A percentile compares a stretch with the other conserved stretches of the same genome.
These are phyloP conservation scores for Sardinella longiceps DNA, from an alignment of 2,797 vertebrate genomes.

Conservation along the genomic window DNA sequence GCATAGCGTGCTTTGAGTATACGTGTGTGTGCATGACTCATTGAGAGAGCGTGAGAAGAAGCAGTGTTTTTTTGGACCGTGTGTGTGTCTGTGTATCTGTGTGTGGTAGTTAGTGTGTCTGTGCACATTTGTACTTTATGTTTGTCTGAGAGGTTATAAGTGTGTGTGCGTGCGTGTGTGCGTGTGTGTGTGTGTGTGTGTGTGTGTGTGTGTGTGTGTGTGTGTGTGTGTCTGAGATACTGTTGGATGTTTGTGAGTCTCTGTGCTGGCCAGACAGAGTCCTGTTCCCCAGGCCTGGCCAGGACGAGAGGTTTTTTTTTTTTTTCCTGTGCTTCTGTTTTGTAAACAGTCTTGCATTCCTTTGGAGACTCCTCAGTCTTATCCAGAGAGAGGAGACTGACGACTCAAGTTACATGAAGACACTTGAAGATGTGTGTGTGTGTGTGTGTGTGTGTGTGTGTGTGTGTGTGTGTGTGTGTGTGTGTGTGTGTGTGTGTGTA, in stretches of 20 bases:
- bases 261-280: background rate
- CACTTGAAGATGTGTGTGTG: background rate
- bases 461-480: background rate
- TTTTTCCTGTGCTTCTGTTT: conserved; percentile 19
- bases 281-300: background rate
- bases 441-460: background rate
- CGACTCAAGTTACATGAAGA: background rate
- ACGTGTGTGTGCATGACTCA: conserved; percentile 30
- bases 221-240: background rate
- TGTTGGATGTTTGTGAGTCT: background rate
- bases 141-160: background rate
- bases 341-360: conserved; percentile 36
- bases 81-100: background rate
- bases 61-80: background rate
- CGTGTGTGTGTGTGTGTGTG: background rate
- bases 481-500: background rate
- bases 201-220: background rate
- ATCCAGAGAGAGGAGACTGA: conserved; percentile 19
- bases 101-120: no score
- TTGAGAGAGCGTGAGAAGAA: conserved; percentile 10
- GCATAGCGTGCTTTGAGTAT: background rate
- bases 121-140: background rate
- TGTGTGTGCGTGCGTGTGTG: background rate
- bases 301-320: background rate
- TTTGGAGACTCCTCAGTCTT: conserved; percentile 5